phyloP scores from a whole-genome alignment of 2,113 vertebrate species.

The Pimephales promelas region DNA sequence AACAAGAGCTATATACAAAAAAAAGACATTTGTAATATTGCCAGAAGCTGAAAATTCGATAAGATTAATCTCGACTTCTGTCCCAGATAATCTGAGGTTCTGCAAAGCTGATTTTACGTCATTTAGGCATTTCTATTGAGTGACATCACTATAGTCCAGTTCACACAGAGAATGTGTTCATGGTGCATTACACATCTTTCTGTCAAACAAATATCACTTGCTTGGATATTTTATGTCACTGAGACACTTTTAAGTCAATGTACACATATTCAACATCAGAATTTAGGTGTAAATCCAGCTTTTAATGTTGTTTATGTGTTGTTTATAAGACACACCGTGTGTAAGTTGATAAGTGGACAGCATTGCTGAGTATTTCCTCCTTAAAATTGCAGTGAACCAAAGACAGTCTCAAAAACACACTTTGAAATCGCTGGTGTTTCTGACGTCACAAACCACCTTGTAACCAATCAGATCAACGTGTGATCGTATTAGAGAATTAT shows the following conservation, averaged over 20 bases:
- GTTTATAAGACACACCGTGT: too few relatives aligned
- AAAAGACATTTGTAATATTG: not conserved
- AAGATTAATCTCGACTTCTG: constrained; percentile 27
- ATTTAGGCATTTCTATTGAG: not conserved
- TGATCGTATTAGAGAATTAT: too few relatives aligned
- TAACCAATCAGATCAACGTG: too few relatives aligned
- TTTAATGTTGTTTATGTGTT: too few relatives aligned
- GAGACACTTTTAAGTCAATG: not conserved
- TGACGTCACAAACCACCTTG: too few relatives aligned
- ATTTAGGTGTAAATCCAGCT: too few relatives aligned
- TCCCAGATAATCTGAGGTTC: not conserved
- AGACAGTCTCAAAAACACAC: too few relatives aligned
- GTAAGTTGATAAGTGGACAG: too few relatives aligned
- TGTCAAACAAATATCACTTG: not conserved
- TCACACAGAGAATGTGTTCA: not conserved
- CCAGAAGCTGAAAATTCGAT: not conserved
- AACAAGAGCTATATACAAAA: not conserved
- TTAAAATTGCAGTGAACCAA: too few relatives aligned
- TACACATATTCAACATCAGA: not conserved
- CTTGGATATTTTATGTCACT: not conserved
- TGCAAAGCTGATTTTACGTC: not conserved
- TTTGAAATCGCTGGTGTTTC: too few relatives aligned
- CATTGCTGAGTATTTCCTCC: too few relatives aligned
- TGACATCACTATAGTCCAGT: not conserved
- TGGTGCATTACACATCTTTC: not conserved